Base-by-base conservation (phyloP, 2,888 invertebrate species). In the Heliconius ismenius region DNA sequence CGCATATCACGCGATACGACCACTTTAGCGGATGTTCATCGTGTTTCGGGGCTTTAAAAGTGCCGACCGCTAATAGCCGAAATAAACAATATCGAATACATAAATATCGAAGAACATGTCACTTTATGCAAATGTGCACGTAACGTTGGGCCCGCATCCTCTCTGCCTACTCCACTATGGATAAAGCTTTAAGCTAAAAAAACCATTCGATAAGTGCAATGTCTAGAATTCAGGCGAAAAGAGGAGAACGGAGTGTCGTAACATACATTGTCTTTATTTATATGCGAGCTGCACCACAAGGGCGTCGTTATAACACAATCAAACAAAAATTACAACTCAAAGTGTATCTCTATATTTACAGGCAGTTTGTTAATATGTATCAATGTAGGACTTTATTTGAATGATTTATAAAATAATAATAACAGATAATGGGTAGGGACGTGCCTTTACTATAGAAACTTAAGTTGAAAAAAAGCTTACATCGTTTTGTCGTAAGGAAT, bases 21-120 rank as follows among this genome's bases (percentile, higher is more conserved):
- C 84, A 86, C 89, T 90, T 90, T 88, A 89, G 87, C 86, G 81
- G 83, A 84, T 82, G 76, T 79, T 76, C 78, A 78, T 79, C 80
- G 74, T 81, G 84, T 80, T 76, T 78, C 76, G 77, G 79, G 73
- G 76, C 81, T 81, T 83, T 81, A 82, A 80, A 82, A 80, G 82
- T 80, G 79, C 79, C 76, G 72, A 81, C 82, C 77, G 81, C 82
- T 82, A 83, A 81, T 82, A 81, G 80, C 81, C 58, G 73, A 77
- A 79, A 83, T 83, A 82, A 82, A 82, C 79, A 79, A 79, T 77
- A 73, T 74, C 49, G 63, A 18, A 54, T 32, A 32, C 54, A 74
- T 73, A 73, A 73, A 73, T 73, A 73, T 62, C 73, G 73, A 63
- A 28, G 15, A 63, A 39, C 39, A 11, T 28, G 73, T 63, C 43